Evolutionary conservation across 2,113 vertebrate species (phyloP).

Genomic region (Nerophis lumbriciformis): DNA sequence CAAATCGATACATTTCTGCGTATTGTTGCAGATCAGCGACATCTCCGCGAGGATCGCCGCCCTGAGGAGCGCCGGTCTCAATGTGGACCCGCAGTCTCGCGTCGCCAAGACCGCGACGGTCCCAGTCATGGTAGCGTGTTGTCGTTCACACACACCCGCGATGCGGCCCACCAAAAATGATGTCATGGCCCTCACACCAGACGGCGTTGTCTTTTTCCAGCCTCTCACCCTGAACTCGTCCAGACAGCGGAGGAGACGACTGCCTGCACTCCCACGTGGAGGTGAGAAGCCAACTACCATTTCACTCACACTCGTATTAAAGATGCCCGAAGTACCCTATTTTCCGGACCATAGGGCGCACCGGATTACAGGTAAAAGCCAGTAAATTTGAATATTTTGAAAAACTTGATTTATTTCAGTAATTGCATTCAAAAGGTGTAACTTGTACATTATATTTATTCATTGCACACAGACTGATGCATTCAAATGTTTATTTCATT

Average conservation of each 20-base stretch:
- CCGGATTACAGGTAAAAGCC: too few relatives aligned
- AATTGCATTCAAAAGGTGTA: too few relatives aligned
- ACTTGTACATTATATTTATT: too few relatives aligned
- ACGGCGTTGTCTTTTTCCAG: slow-evolving; percentile 56
- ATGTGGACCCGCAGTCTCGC: slow-evolving; percentile 83
- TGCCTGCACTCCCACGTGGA: slow-evolving; percentile 84
- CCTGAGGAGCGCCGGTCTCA: slow-evolving; percentile 86
- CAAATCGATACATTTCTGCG: background rate
- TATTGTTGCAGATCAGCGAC: slow-evolving; percentile 77
- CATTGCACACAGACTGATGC: too few relatives aligned
- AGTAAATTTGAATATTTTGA: too few relatives aligned
- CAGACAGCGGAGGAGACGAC: slow-evolving; percentile 81
- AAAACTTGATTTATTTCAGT: too few relatives aligned
- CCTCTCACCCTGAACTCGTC: slow-evolving; percentile 84
- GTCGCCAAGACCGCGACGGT: slow-evolving; percentile 63
- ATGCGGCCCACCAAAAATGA: background rate
- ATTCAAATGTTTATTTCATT: too few relatives aligned
- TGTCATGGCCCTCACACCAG: background rate
- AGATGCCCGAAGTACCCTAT: too few relatives aligned
- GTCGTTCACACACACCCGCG: background rate
- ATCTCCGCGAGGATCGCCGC: slow-evolving; percentile 94
- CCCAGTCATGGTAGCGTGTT: slow-evolving; percentile 40
- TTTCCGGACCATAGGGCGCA: too few relatives aligned
- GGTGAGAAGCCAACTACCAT: slow-evolving; percentile 53
- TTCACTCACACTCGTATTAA: background rate